phyloP scores from a whole-genome alignment of 2,113 vertebrate genomes.

The Sarotherodon lohbergeri region DNA sequence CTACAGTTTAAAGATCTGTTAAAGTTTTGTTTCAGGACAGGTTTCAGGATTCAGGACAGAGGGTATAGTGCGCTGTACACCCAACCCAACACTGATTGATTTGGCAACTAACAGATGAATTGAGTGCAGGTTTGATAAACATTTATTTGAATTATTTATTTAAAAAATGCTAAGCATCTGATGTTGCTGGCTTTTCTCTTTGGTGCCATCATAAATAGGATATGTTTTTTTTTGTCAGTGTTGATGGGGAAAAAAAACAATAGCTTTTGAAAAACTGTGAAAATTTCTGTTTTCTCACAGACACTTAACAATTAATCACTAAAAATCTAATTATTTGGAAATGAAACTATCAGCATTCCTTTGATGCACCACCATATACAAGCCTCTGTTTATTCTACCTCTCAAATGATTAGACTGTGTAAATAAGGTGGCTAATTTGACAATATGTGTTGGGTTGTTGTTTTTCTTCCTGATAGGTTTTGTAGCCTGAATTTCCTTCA shows the following conservation, averaged over 20 bases:
- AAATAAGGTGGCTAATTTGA: not conserved
- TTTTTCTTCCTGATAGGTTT: not conserved
- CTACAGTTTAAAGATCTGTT: not conserved
- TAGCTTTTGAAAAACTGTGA: not conserved
- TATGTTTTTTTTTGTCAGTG: not conserved
- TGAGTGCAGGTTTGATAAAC: not conserved
- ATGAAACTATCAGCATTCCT: not conserved
- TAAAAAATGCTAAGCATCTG: not conserved
- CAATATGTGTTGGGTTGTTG: not conserved
- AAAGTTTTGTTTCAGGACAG: not conserved
- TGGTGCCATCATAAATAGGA: not conserved
- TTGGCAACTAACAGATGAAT: not conserved
- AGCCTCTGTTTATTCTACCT: not conserved
- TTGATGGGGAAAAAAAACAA: not conserved
- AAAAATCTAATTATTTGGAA: not conserved
- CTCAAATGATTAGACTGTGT: not conserved
- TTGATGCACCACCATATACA: not conserved
- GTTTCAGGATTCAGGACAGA: not conserved
- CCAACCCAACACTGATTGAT: not conserved
- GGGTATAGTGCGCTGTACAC: not conserved
- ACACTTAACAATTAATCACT: not conserved
- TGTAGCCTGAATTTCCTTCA: not conserved
- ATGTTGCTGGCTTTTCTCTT: not conserved
- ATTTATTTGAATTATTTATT: not conserved
- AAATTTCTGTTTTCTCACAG: not conserved